Percentiles rank a stretch among this genome's conserved stretches.
Evolutionary conservation across 1,140 invertebrate species (phyloP).

Genomic region (Pogonomyrmex californicus): DNA sequence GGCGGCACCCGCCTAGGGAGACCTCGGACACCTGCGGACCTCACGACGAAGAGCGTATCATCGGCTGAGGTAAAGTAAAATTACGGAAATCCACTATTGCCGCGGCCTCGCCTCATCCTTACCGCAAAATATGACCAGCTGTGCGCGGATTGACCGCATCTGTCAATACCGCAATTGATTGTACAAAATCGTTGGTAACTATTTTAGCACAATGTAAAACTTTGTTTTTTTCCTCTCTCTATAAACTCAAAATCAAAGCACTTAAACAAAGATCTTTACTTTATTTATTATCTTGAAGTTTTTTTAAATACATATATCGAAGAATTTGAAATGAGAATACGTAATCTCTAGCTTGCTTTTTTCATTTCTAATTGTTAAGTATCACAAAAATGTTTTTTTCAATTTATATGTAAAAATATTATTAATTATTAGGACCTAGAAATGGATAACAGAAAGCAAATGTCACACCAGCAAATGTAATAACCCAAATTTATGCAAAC

Average conservation of each 20-base stretch:
- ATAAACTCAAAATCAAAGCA: background rate
- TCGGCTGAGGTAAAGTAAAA: conserved; percentile 22
- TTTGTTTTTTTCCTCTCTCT: background rate
- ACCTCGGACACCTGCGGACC: conserved; percentile 20
- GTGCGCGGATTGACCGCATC: conserved; percentile 57
- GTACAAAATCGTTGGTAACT: conserved; percentile 17
- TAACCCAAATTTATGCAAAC: background rate
- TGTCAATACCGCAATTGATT: conserved; percentile 22
- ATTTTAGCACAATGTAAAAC: background rate
- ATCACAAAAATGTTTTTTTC: background rate
- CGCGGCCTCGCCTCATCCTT: background rate
- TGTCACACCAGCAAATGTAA: background rate
- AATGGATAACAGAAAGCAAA: background rate
- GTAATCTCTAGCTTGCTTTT: background rate
- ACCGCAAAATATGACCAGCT: conserved; percentile 56
- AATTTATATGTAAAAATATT: background rate
- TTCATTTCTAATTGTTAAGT: background rate
- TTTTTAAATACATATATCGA: background rate
- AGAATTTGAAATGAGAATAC: background rate
- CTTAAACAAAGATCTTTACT: background rate
- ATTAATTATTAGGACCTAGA: too few relatives aligned
- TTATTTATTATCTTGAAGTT: background rate
- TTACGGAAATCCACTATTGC: conserved; percentile 9
- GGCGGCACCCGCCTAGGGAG: background rate
- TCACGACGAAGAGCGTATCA: background rate